These are phyloP conservation scores for Chionoecetes opilio DNA, from an alignment of 1,140 invertebrate species.

Conservation along the genomic window DNA sequence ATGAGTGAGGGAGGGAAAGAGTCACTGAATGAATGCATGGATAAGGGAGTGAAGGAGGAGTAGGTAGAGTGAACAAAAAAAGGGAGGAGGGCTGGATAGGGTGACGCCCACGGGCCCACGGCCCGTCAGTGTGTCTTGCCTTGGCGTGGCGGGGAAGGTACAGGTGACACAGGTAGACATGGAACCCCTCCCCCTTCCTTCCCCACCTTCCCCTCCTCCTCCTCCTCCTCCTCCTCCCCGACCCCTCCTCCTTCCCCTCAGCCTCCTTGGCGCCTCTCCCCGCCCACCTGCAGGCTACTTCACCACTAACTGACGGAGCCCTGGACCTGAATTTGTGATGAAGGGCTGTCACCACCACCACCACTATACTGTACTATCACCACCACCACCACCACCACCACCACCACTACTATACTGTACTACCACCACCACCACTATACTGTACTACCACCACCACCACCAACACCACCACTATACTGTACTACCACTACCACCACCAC, in stretches of 20 bases:
- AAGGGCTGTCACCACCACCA: background rate
- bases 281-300: background rate
- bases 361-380: too few relatives aligned
- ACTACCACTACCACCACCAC: background rate
- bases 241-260: background rate
- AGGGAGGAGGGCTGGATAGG: too few relatives aligned
- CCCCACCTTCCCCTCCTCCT: background rate
- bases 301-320: background rate
- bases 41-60: too few relatives aligned
- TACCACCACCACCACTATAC: background rate
- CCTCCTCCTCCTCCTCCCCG: background rate
- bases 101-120: too few relatives aligned
- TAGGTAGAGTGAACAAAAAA: too few relatives aligned
- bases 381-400: constrained; percentile 40
- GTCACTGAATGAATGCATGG: too few relatives aligned
- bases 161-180: background rate
- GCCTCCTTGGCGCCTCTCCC: background rate
- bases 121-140: too few relatives aligned
- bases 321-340: constrained; percentile 3
- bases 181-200: background rate
- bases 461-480: background rate
- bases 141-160: background rate
- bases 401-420: background rate
- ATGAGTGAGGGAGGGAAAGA: too few relatives aligned
- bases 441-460: background rate